These are phyloP conservation scores for Arothron firmamentum DNA, from an alignment of 2,113 vertebrate species.

Conservation along the genomic window DNA sequence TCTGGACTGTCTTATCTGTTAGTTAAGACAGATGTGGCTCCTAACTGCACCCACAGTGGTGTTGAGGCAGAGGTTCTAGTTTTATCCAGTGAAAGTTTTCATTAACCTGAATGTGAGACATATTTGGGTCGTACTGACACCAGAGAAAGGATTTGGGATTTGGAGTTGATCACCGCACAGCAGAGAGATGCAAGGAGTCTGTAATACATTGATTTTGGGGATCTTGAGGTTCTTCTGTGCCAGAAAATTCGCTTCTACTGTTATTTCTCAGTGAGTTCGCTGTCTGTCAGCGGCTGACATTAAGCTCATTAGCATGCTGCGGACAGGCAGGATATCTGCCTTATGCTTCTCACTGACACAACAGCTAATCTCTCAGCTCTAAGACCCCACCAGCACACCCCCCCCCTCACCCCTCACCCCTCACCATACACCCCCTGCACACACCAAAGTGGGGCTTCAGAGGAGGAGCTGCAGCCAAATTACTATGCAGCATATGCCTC, in stretches of 20 bases:
- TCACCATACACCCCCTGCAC: background rate
- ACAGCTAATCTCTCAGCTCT: constrained; percentile 54
- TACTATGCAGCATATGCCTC: constrained; percentile 44
- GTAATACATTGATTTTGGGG: constrained; percentile 8
- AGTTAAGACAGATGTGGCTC: background rate
- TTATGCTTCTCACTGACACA: constrained; percentile 39
- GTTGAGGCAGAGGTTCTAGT: background rate
- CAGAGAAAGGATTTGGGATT: background rate
- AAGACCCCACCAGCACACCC: constrained; percentile 15
- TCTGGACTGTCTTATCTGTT: background rate
- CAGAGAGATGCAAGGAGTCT: background rate
- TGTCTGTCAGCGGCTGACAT: constrained; percentile 45
- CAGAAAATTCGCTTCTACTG: constrained; percentile 5
- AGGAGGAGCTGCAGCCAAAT: constrained; percentile 35
- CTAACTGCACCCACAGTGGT: background rate
- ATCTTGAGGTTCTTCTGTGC: constrained; percentile 8
- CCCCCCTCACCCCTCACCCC: background rate
- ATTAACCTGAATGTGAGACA: constrained; percentile 10
- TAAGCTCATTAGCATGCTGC: constrained; percentile 24
- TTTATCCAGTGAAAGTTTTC: constrained; percentile 6
- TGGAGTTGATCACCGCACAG: background rate
- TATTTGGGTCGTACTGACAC: constrained; percentile 20
- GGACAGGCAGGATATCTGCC: constrained; percentile 27
- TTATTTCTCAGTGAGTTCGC: constrained; percentile 26
- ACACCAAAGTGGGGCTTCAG: constrained; percentile 12